phyloP scores from a whole-genome alignment of 2,113 vertebrate genomes.

The Paedocypris sp. region DNA sequence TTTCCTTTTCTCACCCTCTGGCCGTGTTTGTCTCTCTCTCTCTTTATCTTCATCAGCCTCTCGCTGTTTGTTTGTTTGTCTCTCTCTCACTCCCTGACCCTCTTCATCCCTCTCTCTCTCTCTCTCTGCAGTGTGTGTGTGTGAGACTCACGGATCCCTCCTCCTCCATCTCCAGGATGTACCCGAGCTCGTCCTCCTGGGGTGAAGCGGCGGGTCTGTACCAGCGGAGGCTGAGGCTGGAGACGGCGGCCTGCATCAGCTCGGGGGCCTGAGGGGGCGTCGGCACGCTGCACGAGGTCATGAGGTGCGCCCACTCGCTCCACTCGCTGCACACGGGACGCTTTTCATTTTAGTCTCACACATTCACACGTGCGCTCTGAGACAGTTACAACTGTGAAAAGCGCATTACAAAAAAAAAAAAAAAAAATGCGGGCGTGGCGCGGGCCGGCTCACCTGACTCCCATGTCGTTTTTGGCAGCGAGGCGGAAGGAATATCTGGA shows the following conservation, averaged over 20 bases:
- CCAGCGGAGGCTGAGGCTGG: constrained; percentile 86
- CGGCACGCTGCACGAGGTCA: constrained; percentile 94
- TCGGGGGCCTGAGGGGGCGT: constrained; percentile 78
- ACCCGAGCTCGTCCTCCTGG: constrained; percentile 86
- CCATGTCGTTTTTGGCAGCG: constrained; percentile 91
- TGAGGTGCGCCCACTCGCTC: constrained; percentile 89
- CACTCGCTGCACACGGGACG: constrained; percentile 82
- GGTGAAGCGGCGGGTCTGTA: constrained; percentile 82
- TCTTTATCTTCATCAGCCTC: no score
- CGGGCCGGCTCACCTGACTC: constrained; percentile 83
- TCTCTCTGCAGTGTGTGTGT: background rate
- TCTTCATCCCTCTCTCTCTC: no score
- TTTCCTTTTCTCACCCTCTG: no score
- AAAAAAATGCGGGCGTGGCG: no score
- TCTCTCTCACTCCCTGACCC: no score
- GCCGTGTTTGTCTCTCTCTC: no score
- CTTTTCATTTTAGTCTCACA: no score
- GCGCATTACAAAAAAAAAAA: no score
- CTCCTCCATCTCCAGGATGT: constrained; percentile 96
- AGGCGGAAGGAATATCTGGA: constrained; percentile 90
- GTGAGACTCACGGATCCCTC: constrained; percentile 76
- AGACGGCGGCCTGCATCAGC: constrained; percentile 79
- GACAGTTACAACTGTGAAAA: no score
- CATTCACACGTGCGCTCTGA: no score
- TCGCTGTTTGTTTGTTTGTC: no score